Percentiles rank a stretch among this genome's conserved stretches.
phyloP scores from a whole-genome alignment of 2,113 vertebrate genomes.

The Rafetus swinhoei region DNA sequence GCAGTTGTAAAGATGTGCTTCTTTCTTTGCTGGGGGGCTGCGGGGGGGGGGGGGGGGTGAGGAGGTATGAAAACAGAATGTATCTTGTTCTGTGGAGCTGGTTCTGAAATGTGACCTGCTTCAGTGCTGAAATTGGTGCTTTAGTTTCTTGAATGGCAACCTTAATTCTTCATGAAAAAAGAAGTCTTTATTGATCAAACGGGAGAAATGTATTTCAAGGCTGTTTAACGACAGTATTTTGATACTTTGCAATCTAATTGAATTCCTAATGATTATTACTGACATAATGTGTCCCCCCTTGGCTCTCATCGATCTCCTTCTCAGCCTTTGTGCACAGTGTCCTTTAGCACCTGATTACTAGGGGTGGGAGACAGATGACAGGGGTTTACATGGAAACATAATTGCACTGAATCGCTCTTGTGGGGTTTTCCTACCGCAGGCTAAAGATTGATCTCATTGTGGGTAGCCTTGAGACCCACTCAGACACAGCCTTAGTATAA shows the following conservation, averaged over 20 bases:
- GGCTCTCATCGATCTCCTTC: background rate
- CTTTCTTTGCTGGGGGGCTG: background rate
- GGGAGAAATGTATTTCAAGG: background rate
- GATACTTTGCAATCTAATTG: background rate
- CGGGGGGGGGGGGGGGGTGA: background rate
- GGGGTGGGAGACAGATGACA: fast-evolving
- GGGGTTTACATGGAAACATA: background rate
- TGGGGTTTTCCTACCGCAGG: background rate
- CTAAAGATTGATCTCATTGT: background rate
- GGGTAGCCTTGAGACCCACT: fast-evolving
- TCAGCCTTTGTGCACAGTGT: fast-evolving
- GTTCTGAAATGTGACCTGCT: background rate
- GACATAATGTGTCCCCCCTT: background rate
- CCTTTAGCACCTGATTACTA: background rate
- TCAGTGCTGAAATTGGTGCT: background rate
- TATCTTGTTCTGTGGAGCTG: background rate
- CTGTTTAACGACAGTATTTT: background rate
- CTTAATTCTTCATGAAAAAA: background rate
- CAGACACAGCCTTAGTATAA: background rate
- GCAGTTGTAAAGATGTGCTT: background rate
- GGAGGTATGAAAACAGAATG: background rate
- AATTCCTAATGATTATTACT: background rate
- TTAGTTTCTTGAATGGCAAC: background rate
- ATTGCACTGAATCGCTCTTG: background rate
- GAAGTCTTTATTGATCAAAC: background rate